Evolutionary conservation across 2,113 vertebrate species (phyloP).

Genomic region (Synodontis membranacea): DNA sequence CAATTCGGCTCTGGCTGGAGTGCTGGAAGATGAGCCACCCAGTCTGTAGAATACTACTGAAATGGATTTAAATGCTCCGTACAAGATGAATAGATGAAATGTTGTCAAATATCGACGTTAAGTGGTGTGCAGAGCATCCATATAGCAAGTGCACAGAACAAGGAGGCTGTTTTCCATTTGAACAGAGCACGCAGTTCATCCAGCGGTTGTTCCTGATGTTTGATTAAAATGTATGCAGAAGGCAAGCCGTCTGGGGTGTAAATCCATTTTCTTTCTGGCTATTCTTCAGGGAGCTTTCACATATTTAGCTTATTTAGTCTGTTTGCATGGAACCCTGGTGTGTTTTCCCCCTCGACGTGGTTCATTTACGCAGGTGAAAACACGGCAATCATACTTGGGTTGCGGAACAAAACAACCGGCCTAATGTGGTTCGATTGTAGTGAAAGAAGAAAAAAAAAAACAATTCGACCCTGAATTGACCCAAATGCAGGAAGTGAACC

Average conservation of each 20-base stretch:
- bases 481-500: not conserved
- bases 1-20: not conserved
- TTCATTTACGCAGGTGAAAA: slow-evolving; percentile 16
- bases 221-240: not conserved
- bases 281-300: not conserved
- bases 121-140: not conserved
- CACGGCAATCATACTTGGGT: not conserved
- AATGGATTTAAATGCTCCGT: not conserved
- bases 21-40: not conserved
- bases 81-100: not conserved
- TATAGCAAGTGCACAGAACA: not conserved
- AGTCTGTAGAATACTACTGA: not conserved
- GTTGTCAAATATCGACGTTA: slow-evolving; percentile 18
- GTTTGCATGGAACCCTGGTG: not conserved
- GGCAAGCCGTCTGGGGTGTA: not conserved
- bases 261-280: not conserved
- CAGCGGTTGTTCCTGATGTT: not conserved
- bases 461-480: not conserved
- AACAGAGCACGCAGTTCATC: not conserved
- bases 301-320: not conserved
- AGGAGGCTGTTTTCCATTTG: not conserved
- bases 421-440: not conserved
- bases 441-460: too few relatives aligned
- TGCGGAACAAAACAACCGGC: not conserved
- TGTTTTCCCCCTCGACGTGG: not conserved